Evolutionary conservation across 2,888 invertebrate species (phyloP).

Genomic region (Rotaria macrura): DNA sequence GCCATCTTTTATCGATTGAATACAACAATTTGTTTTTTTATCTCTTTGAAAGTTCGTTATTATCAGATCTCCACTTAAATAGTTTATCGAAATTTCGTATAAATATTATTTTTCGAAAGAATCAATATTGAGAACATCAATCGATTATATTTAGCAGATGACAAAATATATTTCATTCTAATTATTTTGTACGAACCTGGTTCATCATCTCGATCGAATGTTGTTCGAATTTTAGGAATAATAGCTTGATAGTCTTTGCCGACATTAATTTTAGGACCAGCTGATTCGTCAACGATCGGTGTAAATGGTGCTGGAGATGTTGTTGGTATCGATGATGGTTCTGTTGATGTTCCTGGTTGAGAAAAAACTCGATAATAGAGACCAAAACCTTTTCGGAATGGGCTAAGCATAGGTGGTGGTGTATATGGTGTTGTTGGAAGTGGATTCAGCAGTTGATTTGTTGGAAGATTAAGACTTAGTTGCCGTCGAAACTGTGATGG

Average conservation of each 20-base stretch:
- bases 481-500: conserved; percentile 8
- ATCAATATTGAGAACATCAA: too few relatives aligned
- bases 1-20: too few relatives aligned
- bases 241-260: conserved; percentile 27
- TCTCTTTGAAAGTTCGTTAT: too few relatives aligned
- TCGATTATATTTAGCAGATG: too few relatives aligned
- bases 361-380: conserved; percentile 15
- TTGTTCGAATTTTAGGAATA: conserved; percentile 14
- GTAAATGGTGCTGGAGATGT: background rate
- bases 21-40: too few relatives aligned
- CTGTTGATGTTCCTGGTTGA: background rate
- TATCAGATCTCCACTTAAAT: too few relatives aligned
- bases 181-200: background rate
- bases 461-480: background rate
- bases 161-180: too few relatives aligned
- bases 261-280: conserved; percentile 24
- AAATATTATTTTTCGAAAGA: too few relatives aligned
- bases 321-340: background rate
- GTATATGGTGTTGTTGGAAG: conserved; percentile 57
- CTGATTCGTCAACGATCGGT: background rate
- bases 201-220: background rate
- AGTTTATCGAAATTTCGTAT: too few relatives aligned
- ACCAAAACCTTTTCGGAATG: conserved; percentile 65
- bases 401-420: conserved; percentile 84
- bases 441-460: background rate